Base-by-base conservation (phyloP, 2,113 vertebrate species). In the Coptodon rendalli region DNA sequence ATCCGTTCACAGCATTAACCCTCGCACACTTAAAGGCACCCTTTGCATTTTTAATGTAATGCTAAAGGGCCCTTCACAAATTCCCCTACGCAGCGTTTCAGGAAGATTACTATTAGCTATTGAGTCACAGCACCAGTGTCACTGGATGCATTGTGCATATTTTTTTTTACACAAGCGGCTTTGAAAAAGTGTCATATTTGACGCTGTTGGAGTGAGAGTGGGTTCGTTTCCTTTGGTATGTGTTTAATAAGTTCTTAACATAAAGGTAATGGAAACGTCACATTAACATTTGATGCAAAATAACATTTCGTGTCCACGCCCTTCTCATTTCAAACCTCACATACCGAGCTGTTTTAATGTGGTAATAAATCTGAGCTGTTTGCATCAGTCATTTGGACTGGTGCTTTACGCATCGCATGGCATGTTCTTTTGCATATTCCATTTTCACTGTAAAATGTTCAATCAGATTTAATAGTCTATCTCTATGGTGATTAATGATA, bases 321-420 rank as follows among this genome's bases (percentile, higher is more conserved):
- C 31, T 34, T 54, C 31, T 43, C 29, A 52, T 40, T 83, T 79
- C 19, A 38, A 87, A 36, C 31, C 22, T 12, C 88, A 22, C 54
- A 78, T 29, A 86, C 73, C 83, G 52, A 76, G 59, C 66, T 22
- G 29, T 43, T 86, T 63, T 80, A 43, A 89, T 89, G 79, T 76
- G 79, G 53, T 90, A 54, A 87, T 91, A 87, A 86, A 91, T 91
- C 56, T 81, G 40, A 89, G 81, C 78, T 87, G 71, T 89, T 82
- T 86, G 57, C 88, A 81, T 85, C 82, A 57, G 83, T 90, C 89
- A 92, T 85, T 87, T 79, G 63, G 86, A 86, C 63, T 59, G 48
- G 17, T 43, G 84, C 63, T 84, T 87, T 31, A 87, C 6, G 27
- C 90, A 83, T 87, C 80, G 73, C 50, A 83, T 86, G 66, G 40